phyloP scores from a whole-genome alignment of 2,113 vertebrate species.

The Tenrec ecaudatus region DNA sequence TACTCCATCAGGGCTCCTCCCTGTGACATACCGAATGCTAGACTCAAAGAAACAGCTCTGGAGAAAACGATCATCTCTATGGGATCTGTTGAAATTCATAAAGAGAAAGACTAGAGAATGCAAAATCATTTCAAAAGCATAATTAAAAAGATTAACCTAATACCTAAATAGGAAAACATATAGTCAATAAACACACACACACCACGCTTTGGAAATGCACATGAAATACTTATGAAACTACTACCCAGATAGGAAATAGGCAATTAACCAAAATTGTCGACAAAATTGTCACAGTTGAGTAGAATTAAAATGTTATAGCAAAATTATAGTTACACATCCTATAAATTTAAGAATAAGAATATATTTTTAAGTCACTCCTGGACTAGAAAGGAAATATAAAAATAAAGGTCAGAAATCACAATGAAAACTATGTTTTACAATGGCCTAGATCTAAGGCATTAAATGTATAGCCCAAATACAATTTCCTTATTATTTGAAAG shows the following conservation, averaged over 20 bases:
- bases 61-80: not conserved
- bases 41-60: not conserved
- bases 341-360: not conserved
- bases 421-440: slow-evolving; percentile 1
- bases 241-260: not conserved
- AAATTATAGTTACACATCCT: not conserved
- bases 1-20: no score
- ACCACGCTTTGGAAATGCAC: not conserved
- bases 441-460: not conserved
- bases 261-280: not conserved
- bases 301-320: not conserved
- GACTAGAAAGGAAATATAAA: not conserved
- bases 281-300: not conserved
- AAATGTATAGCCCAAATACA: not conserved
- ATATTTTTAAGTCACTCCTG: not conserved
- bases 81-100: not conserved
- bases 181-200: not conserved
- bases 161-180: not conserved
- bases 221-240: not conserved
- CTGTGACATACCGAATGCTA: no score
- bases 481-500: not conserved
- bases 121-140: not conserved
- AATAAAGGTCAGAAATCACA: not conserved
- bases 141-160: not conserved
- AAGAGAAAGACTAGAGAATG: not conserved